These are phyloP conservation scores for Patella caerulea DNA, from an alignment of 2,888 invertebrate genomes.

Conservation along the genomic window DNA sequence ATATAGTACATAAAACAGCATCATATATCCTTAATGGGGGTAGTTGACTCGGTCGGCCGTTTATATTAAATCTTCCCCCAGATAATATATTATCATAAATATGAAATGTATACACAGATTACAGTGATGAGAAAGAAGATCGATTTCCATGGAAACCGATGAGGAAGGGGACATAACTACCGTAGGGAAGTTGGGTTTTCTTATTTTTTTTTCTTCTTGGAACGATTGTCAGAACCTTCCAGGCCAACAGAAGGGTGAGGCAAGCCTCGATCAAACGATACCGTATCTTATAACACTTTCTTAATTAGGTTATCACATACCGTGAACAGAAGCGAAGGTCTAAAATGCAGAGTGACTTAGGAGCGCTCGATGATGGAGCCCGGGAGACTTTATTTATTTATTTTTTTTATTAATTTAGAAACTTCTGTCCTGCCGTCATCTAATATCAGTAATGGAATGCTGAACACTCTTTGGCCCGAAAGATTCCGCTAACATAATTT, in stretches of 20 bases:
- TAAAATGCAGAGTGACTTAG: conserved; percentile 16
- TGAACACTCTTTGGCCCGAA: conserved; percentile 64
- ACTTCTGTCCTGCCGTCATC: conserved; percentile 26
- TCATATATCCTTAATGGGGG: conserved; percentile 4
- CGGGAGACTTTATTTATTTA: conserved; percentile 27
- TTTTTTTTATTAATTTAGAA: conserved; percentile 1
- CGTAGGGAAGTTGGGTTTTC: no score
- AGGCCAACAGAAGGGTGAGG: conserved; percentile 48
- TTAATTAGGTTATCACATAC: conserved; percentile 31
- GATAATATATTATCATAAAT: conserved; percentile 7
- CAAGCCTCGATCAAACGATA: conserved; percentile 6
- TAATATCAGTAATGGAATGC: conserved; percentile 55
- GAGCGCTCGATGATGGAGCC: conserved; percentile 28
- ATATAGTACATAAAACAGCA: conserved; percentile 6
- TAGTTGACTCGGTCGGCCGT: conserved; percentile 5
- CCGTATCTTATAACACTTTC: conserved; percentile 23
- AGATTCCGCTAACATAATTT: conserved; percentile 41
- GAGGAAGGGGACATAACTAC: neutral
- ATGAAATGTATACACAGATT: conserved; percentile 11
- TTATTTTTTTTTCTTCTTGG: conserved; percentile 5
- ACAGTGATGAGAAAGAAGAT: conserved; percentile 8
- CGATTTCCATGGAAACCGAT: conserved; percentile 6
- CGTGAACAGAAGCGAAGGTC: conserved; percentile 29
- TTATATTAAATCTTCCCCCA: neutral
- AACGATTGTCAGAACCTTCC: conserved; percentile 36